Base-by-base conservation (phyloP, 2,888 invertebrate genomes). In the Panzeria rudis region DNA sequence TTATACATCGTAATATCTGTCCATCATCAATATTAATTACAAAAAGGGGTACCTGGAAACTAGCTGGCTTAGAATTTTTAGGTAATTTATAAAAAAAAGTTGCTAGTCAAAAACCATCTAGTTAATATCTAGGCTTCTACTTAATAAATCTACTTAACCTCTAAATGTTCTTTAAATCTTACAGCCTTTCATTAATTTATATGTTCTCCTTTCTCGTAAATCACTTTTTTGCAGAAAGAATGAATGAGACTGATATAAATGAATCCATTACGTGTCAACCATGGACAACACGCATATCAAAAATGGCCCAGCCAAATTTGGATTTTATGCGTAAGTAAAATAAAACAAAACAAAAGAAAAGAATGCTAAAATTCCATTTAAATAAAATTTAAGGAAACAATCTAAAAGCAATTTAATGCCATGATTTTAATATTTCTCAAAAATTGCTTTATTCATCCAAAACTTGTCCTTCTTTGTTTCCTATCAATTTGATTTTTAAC, bases 41-140 rank as follows among this genome's bases (percentile, higher is more conserved):
- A 71, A 97, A 96, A 92, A 95, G 96, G 80, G 98, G 98, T 87
- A 97, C 97, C 54, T 99, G 99, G 99, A 99, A 99, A 92, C 94
- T 99, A 83, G 97, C 97, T 66, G 98, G 99, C 32, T 94, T 99
- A 86, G 98, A 98, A 92, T 99, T 98, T 93, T 94, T 96, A 87
- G 98, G 98, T 96, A 93, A 89, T 89, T 90, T 25, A 15, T 13
- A 23, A 7, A 44, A 5, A 52, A 5, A 25, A 8, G 41, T 8
- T 35, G 11, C 38, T 11, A 38, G 11, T 3, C 3, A 38, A 47
- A 47, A 9, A n/a, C 44, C 44, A 44, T 13, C 13, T 44, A 44
- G 3, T 44, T 64, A 20, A 15, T 61, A 35, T 17, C 61, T 20
- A 56, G 15, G n/a, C 56, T n/a, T 6, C 23, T 3, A 20, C 23